Evolutionary conservation across 2,113 vertebrate species (phyloP), one percentile per base, ranked within the genome.

Genomic region (Corythaixoides concolor): DNA sequence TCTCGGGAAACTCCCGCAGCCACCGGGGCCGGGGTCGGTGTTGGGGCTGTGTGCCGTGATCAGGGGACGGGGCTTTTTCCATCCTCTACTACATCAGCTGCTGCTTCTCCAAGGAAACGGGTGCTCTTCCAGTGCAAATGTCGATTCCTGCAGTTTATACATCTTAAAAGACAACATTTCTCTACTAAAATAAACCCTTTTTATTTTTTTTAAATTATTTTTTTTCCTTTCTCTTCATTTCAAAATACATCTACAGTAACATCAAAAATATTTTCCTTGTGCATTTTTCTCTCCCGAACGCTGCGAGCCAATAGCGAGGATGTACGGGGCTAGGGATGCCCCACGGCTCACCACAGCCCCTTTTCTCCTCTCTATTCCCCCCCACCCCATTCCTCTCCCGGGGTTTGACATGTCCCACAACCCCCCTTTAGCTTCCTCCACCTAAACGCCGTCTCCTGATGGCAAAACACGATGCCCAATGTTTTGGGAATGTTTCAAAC

Each of bases 231-330:
- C 92, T 95, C 16, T 81, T 96, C 39, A 67, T 97, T 77, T 95
- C 96, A 98, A 98, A 98, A 98, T 98, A 98, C 96, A 97, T 96
- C 96, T 98, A 95, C 75, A 95, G 93, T 82, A 96, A 93, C 98
- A 98, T 95, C 92, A 98, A 98, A 98, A 98, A 98, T 98, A 98
- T 79, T 95, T 73, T 63, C 97, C 87, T 92, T 91, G 89, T 95
- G 95, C 94, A 90, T 95, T 90, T 49, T 81, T 79, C 78, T 85
- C 91, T 88, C 84, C 78, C 15, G 59, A 93, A 64, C 41, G 41
- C 41, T 13, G 41, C 41, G 12, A 43, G 41, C 41, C 41, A 12
- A 43, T 12, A 43, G 41, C 41, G 41, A 43, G 41, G 41, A 43
- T 43, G 41, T 39, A 39, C 39, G 39, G 39, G 39, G 39, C 39